A percentile compares a stretch with the other conserved stretches of the same genome.
These are phyloP conservation scores for Ophonus ardosiacus DNA, from an alignment of 2,888 invertebrate genomes.

Conservation along the genomic window DNA sequence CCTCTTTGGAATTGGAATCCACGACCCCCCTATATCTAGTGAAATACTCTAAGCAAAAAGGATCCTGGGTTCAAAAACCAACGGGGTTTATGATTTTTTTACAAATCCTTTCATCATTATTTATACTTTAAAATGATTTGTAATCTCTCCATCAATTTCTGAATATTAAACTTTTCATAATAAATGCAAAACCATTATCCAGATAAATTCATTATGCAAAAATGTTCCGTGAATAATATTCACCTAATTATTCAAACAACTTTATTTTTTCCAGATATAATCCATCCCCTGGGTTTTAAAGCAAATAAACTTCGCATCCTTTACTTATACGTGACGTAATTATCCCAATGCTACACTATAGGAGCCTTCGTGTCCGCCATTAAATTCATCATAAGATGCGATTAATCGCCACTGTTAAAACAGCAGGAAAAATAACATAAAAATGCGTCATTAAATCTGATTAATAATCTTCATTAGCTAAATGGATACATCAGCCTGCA, in stretches of 20 bases:
- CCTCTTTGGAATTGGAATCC: too few relatives aligned
- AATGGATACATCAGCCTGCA: slow-evolving; percentile 35
- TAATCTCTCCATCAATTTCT: too few relatives aligned
- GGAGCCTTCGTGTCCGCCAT: slow-evolving; percentile 19
- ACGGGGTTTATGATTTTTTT: too few relatives aligned
- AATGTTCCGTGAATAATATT: background rate
- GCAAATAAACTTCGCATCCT: slow-evolving; percentile 20
- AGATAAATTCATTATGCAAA: background rate
- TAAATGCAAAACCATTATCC: background rate
- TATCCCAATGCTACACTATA: slow-evolving; percentile 25
- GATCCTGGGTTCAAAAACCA: too few relatives aligned
- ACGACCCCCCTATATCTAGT: too few relatives aligned
- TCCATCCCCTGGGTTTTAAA: background rate
- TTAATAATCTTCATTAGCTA: slow-evolving; percentile 58
- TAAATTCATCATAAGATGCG: slow-evolving; percentile 10
- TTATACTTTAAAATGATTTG: too few relatives aligned
- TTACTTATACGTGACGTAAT: slow-evolving; percentile 14
- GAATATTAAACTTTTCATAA: background rate
- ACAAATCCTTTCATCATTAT: too few relatives aligned
- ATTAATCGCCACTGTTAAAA: slow-evolving; percentile 14
- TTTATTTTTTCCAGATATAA: background rate
- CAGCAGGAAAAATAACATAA: slow-evolving; percentile 44
- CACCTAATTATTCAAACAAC: slow-evolving; percentile 18
- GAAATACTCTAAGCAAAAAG: too few relatives aligned
- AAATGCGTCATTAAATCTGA: slow-evolving; percentile 60